Evolutionary conservation across 2,113 vertebrate species (phyloP), one percentile per base, ranked within the genome.

Genomic region (Myxocyprinus asiaticus): DNA sequence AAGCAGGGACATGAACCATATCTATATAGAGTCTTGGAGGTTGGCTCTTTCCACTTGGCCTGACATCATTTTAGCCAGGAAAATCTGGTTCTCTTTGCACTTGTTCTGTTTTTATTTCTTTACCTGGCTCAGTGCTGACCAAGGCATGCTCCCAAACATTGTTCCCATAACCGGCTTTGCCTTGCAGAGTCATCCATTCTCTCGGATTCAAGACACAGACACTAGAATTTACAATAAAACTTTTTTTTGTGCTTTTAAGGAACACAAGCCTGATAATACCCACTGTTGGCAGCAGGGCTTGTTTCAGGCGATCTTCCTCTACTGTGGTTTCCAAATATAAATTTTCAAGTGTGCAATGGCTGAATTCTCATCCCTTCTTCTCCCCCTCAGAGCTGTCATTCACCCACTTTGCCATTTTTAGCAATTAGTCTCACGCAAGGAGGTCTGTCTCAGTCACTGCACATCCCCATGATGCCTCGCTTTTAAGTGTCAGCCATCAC

Each of bases 371-470:
- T 63, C 45, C 48, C 62, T 61, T 77, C 11, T 2, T 33, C 1
- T 33, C 22, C 22, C 22, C 22, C 61, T 67, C 63, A 33, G 22
- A 33, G 22, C 81, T 86, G 80, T 80, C 85, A 75, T 42, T 69
- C 61, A 71, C 67, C 33, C 58, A 42, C 45, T 67, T 43, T 51
- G 76, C 77, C 53, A 67, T 73, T 82, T 79, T 77, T 71, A 58
- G 59, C 73, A 79, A 76, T 83, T 76, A 81, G 66, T 14, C 76
- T 72, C 74, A 62, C 55, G 6, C 22, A 55, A 62, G 64, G 48
- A 33, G 70, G 64, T 55, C 70, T 12, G 69, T 1, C 22, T 33
- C 22, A 68, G 76, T 74, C 69, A 62, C n/a, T 56, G 76, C 69
- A 68, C 22, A 67, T 74, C 69, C 76, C 15, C 22, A 15, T 42